Evolutionary conservation across 2,797 vertebrate genomes (phyloP).

Genomic region (Valencia hispanica): DNA sequence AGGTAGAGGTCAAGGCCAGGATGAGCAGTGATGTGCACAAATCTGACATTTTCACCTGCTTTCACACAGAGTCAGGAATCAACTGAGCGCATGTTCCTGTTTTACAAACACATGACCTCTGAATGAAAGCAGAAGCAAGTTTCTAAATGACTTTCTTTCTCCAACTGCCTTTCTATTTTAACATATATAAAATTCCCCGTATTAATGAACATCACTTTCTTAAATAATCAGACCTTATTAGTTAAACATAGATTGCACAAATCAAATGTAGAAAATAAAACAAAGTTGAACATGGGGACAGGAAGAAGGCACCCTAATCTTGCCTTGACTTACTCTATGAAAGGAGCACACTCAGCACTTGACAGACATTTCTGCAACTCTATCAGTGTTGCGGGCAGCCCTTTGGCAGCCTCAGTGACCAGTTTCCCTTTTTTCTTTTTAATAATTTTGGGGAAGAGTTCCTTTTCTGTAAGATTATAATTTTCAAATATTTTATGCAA

Average conservation of each 20-base stretch:
- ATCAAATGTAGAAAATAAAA: background rate
- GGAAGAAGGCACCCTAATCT: background rate
- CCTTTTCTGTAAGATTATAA: too few relatives aligned
- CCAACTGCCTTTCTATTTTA: background rate
- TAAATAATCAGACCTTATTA: background rate
- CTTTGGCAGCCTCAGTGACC: too few relatives aligned
- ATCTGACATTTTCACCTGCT: constrained; percentile 17
- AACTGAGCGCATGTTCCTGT: constrained; percentile 19
- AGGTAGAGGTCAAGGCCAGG: constrained; percentile 16
- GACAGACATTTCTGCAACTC: background rate
- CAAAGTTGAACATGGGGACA: background rate
- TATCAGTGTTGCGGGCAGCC: too few relatives aligned
- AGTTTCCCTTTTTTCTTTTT: too few relatives aligned
- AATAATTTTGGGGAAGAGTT: too few relatives aligned
- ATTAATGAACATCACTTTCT: background rate
- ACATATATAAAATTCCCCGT: background rate
- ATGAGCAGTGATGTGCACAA: background rate
- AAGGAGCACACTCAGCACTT: background rate
- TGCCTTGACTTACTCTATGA: background rate
- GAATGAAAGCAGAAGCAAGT: constrained; percentile 43
- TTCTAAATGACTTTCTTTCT: background rate
- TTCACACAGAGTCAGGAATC: background rate
- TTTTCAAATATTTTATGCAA: too few relatives aligned
- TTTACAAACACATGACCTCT: constrained; percentile 6
- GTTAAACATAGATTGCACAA: background rate